A percentile compares a stretch with the other conserved stretches of the same genome.
These are phyloP conservation scores for Fukomys damarensis DNA, from an alignment of 2,113 vertebrate species.

Conservation along the genomic window DNA sequence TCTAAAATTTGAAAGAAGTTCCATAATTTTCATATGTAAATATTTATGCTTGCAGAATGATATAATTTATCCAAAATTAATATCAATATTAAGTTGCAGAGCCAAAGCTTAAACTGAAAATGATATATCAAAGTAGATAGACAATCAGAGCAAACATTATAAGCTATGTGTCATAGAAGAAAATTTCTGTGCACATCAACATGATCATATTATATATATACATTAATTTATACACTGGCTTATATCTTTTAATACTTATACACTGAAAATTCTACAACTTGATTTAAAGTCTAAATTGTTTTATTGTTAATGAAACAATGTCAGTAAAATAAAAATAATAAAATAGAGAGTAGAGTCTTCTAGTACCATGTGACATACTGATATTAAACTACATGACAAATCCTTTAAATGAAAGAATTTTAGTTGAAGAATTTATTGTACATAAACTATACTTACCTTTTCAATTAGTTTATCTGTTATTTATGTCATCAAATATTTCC, in stretches of 20 bases:
- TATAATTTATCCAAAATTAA: neutral
- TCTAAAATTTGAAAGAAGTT: neutral
- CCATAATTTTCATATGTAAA: neutral
- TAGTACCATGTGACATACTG: neutral
- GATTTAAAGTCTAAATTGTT: neutral
- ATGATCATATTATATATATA: neutral
- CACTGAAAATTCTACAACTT: neutral
- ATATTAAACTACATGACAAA: neutral
- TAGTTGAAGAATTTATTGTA: neutral
- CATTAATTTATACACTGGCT: neutral
- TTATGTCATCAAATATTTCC: neutral
- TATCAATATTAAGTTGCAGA: neutral
- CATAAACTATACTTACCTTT: neutral
- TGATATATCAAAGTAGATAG: neutral
- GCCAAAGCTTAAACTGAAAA: neutral
- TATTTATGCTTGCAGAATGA: neutral
- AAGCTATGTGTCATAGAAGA: neutral
- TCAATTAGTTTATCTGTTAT: neutral
- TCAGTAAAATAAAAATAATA: neutral
- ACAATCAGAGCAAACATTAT: constrained; percentile 21
- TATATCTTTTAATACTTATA: neutral
- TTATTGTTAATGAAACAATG: neutral
- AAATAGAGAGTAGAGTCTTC: neutral
- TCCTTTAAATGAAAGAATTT: neutral
- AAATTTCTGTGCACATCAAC: neutral